phyloP scores from a whole-genome alignment of 2,113 vertebrate species.

The Ascaphus truei region DNA sequence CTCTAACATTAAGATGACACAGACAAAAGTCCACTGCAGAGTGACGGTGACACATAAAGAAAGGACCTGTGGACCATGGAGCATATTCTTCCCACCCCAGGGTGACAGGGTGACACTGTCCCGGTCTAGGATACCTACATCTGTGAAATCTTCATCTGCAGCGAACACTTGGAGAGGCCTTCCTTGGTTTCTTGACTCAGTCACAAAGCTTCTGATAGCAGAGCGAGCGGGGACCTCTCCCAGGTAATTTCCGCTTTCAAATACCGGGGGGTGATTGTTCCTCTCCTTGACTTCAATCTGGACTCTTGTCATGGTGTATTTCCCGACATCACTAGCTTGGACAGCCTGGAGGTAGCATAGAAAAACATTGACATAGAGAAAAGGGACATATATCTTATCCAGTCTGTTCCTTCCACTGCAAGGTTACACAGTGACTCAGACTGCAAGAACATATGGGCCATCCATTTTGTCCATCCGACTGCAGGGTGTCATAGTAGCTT shows the following conservation, averaged over 20 bases:
- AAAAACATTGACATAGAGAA: background rate
- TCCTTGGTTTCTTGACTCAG: conserved; percentile 57
- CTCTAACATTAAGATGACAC: background rate
- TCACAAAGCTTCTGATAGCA: conserved; percentile 64
- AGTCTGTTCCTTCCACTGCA: too few species aligned
- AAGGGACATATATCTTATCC: too few species aligned
- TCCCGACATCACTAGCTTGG: conserved; percentile 69
- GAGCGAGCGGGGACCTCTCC: conserved; percentile 61
- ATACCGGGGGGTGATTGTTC: conserved; percentile 65
- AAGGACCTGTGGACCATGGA: background rate
- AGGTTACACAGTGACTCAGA: too few species aligned
- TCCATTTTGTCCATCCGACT: too few species aligned
- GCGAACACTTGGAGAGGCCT: conserved; percentile 53
- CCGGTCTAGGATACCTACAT: conserved; percentile 40
- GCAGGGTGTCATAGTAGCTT: too few species aligned
- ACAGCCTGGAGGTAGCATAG: conserved; percentile 58
- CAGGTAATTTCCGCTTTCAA: conserved; percentile 56
- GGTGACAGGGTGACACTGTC: too few species aligned
- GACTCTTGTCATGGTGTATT: conserved; percentile 65
- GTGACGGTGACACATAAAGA: background rate
- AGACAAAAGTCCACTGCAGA: background rate
- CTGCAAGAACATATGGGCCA: too few species aligned
- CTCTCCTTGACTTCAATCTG: conserved; percentile 71
- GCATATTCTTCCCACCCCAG: too few species aligned
- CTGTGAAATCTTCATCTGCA: conserved; percentile 44